These are phyloP conservation scores for Dasysyrphus tricinctus DNA, from an alignment of 2,888 invertebrate species.

Conservation along the genomic window DNA sequence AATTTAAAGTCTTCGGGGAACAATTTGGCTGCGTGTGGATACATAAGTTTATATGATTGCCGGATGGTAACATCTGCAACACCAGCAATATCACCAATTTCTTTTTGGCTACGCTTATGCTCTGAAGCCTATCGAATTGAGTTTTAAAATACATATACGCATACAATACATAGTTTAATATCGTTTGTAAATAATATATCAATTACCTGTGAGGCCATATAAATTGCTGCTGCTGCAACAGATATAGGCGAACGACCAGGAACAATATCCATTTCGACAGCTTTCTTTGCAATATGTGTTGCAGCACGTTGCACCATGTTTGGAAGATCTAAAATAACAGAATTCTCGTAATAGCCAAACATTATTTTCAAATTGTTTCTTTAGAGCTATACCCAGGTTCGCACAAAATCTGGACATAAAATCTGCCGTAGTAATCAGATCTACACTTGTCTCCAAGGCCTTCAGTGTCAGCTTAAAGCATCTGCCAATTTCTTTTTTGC, in stretches of 20 bases:
- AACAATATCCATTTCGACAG: constrained; percentile 98
- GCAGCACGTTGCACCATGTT: constrained; percentile 96
- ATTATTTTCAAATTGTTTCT: neutral
- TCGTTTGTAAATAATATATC: neutral
- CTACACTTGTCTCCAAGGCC: constrained; percentile 97
- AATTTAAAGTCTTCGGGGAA: constrained; percentile 99
- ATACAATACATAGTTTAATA: neutral
- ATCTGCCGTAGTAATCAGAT: constrained; percentile 98
- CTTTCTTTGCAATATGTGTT: constrained; percentile 97
- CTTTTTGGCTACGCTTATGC: constrained; percentile 97
- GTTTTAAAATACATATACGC: neutral
- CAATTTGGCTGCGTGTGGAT: constrained; percentile 94
- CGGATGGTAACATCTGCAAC: constrained; percentile 99
- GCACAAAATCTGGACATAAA: constrained; percentile 99
- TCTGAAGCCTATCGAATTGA: constrained; percentile 89
- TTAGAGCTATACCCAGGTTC: constrained; percentile 87
- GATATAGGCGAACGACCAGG: constrained; percentile 99
- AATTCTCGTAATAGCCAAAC: neutral
- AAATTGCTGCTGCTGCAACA: constrained; percentile 99
- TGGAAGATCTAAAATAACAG: constrained; percentile 85
- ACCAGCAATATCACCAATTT: constrained; percentile 99
- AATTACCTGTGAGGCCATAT: constrained; percentile 97
- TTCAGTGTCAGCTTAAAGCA: constrained; percentile 99
- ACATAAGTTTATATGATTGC: constrained; percentile 98
- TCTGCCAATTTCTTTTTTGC: constrained; percentile 99